Conservation (phyloP, 2,797 vertebrate genomes). For the Cichlasoma orientale region DNA sequence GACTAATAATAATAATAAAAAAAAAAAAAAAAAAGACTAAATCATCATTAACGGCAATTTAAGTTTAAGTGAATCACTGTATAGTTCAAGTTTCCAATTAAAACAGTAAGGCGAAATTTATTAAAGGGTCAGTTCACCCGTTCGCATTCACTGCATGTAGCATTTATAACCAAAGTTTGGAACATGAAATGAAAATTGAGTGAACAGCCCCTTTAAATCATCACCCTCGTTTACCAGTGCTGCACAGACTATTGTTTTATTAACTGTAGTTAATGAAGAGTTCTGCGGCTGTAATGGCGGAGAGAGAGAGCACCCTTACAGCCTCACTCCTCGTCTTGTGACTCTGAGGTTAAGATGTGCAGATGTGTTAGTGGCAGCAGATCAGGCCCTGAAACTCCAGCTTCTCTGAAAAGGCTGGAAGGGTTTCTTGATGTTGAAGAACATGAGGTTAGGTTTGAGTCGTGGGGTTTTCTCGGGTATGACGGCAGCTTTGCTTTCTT, state of each 20-base stretch:
- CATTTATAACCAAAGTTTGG: not conserved
- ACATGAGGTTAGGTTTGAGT: constrained; percentile 84
- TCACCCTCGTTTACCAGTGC: constrained; percentile 12
- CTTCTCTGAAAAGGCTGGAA: constrained; percentile 96
- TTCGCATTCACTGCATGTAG: not conserved
- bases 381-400: constrained; percentile 92
- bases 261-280: not conserved
- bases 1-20: not conserved
- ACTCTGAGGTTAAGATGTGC: constrained; percentile 1
- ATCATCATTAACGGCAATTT: constrained; percentile 21
- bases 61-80: constrained; percentile 9
- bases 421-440: constrained; percentile 89
- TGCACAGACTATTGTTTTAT: constrained; percentile 5
- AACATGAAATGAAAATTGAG: too few relatives aligned
- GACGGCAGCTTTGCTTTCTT: constrained; percentile 87
- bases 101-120: not conserved
- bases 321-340: not conserved
- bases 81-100: constrained; percentile 39
- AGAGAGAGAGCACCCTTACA: not conserved
- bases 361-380: not conserved
- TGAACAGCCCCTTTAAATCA: not conserved
- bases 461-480: constrained; percentile 85
- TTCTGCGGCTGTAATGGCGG: not conserved
- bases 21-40: constrained; percentile 22
- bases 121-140: not conserved